Evolutionary conservation across 64 coral and sea anemone genomes (phyloP), one percentile per base, ranked within the genome.

Genomic region (Dendronephthya gigantea): DNA sequence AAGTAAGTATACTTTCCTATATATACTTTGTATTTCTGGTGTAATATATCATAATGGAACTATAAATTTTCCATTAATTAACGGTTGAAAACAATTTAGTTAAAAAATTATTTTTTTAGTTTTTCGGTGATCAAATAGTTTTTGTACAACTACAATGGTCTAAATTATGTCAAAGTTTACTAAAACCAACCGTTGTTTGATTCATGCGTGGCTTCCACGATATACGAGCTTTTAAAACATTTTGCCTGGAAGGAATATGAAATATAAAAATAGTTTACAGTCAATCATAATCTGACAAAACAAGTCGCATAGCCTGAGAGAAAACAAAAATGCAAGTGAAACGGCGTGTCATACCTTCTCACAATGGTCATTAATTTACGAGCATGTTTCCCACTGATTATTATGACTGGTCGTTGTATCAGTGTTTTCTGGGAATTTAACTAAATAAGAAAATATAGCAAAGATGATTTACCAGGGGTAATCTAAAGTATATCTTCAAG

Each of bases 281-380:
- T n/a, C n/a, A n/a, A n/a, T n/a, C n/a, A n/a, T n/a, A n/a, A n/a
- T n/a, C n/a, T n/a, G n/a, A n/a, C n/a, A n/a, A n/a, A n/a, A n/a
- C n/a, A n/a, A n/a, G n/a, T n/a, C n/a, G n/a, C n/a, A n/a, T n/a
- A n/a, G n/a, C n/a, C n/a, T n/a, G 19, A 5, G 6, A 66, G 29
- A 66, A 66, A n/a, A 66, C 6, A 8, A 66, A 66, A 66, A 11
- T 45, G 41, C 41, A 45, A 45, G 11, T 45, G 11, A 45, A 45
- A 45, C 41, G 6, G 19, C 2, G 28, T 4, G 36, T 49, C 87
- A 74, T 90, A 97, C 94, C 90, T 93, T 65, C 92, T 93, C 31
- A 92, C 81, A 51, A 97, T 92, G 37, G 84, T 93, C 89, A 91
- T 97, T 25, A 97, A 85, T 68, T 93, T 97, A 89, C 90, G 85